Evolutionary conservation across 2,113 vertebrate species (phyloP), one percentile per base, ranked within the genome.

Genomic region (Delphinapterus leucas): DNA sequence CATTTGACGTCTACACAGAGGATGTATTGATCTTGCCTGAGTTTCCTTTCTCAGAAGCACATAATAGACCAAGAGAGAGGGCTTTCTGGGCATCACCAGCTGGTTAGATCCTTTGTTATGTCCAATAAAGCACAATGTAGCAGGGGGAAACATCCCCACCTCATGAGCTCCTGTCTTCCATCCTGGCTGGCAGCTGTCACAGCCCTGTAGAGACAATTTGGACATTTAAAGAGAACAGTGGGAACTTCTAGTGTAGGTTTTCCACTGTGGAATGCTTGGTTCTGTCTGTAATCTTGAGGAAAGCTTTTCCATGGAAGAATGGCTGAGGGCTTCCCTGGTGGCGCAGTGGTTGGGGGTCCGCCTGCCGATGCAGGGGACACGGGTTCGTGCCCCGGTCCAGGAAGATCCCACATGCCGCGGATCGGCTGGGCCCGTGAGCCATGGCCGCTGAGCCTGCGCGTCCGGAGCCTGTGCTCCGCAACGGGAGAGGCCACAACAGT

Each of bases 41-140:
- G 99, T 98, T 99, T 99, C 99, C 99, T 99, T 99, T 99, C 99
- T 99, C 99, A 99, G 99, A 99, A 99, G 98, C 98, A 83, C 98
- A 98, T 99, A 99, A 99, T 98, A 98, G 98, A 97, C 91, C 2
- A 1, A 98, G 95, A 98, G 97, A 97, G 96, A 96, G 91, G 94
- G 90, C 90, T 98, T 98, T 98, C 96, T 33, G 98, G 97, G 97
- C 76, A 88, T 38, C 97, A 96, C 94, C 97, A 97, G 98, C 95
- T 98, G 97, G 80, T 38, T 83, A 94, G 95, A 97, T 92, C 97
- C 97, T 98, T 98, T 77, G 98, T 99, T 99, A 98, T 98, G 98
- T 96, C 98, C 98, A 99, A 98, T 99, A 99, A 99, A 98, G 98
- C 98, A 98, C 98, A 98, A 96, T 96, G 98, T 67, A 28, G 73